Percentiles rank a stretch among this genome's conserved stretches.
These are phyloP conservation scores for Oeneis ivallda DNA, from an alignment of 2,888 invertebrate genomes.

Conservation along the genomic window DNA sequence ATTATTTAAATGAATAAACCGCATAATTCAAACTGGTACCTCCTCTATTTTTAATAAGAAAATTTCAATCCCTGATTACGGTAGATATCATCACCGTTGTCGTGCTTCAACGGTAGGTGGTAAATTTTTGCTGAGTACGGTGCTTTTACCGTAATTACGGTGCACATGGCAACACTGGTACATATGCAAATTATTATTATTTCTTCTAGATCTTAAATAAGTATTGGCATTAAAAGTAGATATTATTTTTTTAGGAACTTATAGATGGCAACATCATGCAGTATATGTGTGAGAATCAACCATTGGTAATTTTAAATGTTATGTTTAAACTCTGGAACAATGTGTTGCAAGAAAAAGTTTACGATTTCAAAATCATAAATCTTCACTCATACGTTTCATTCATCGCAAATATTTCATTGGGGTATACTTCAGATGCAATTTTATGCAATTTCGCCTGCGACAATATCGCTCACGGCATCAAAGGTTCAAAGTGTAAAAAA, in stretches of 20 bases:
- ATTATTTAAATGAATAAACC: too few species aligned
- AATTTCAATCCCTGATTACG: too few species aligned
- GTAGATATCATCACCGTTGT: too few species aligned
- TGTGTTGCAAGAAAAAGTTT: constrained; percentile 67
- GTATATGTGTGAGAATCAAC: constrained; percentile 70
- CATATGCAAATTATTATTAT: too few species aligned
- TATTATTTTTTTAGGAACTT: constrained; percentile 52
- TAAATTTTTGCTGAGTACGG: too few species aligned
- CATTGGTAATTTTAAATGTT: constrained; percentile 77
- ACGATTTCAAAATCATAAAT: constrained; percentile 77
- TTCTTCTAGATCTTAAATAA: too few species aligned
- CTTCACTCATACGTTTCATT: constrained; percentile 82
- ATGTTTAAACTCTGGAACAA: constrained; percentile 74
- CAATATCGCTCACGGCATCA: constrained; percentile 77
- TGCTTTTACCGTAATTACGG: too few species aligned
- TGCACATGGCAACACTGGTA: too few species aligned
- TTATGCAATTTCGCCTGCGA: constrained; percentile 81
- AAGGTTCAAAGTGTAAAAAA: constrained; percentile 53
- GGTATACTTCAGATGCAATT: constrained; percentile 73
- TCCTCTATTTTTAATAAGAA: too few species aligned
- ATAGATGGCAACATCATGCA: constrained; percentile 60
- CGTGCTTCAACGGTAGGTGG: too few species aligned
- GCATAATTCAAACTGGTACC: too few species aligned
- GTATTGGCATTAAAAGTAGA: not conserved
- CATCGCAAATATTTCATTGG: constrained; percentile 65